Evolutionary conservation across 2,888 invertebrate species (phyloP).

Genomic region (Lamproptera curius): DNA sequence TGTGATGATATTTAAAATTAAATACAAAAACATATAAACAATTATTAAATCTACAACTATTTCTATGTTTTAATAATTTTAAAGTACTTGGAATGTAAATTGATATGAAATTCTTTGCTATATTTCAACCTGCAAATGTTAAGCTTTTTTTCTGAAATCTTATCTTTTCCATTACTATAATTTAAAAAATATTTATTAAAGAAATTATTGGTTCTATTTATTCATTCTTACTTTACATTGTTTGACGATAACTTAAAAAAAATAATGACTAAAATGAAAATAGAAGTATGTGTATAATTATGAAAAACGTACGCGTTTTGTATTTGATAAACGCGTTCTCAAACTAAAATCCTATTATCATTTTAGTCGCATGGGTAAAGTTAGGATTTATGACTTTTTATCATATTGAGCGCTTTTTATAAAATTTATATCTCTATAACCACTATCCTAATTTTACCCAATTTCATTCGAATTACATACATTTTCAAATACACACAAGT

Average conservation of each 20-base stretch:
- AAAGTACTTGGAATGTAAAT: not conserved
- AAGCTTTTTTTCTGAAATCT: not conserved
- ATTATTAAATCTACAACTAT: not conserved
- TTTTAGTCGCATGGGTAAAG: conserved; percentile 48
- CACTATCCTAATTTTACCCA: conserved; percentile 8
- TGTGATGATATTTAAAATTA: conserved; percentile 24
- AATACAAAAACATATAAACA: not conserved
- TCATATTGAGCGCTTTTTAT: conserved; percentile 21
- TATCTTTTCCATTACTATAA: not conserved
- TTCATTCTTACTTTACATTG: conserved; percentile 15
- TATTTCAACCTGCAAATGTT: not conserved
- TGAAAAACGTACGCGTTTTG: conserved; percentile 22
- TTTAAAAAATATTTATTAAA: not conserved
- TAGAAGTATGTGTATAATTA: conserved; percentile 60
- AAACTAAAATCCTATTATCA: conserved; percentile 66
- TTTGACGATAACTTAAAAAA: conserved; percentile 12
- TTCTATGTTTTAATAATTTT: not conserved
- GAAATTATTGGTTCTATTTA: no score
- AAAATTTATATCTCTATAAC: not conserved
- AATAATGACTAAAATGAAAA: conserved; percentile 70
- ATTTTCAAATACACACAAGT: not conserved
- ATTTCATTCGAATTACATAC: not conserved
- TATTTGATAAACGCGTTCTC: conserved; percentile 3
- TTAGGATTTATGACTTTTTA: conserved; percentile 21
- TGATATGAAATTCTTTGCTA: not conserved